Base-by-base conservation (phyloP, 2,797 vertebrate genomes). In the Chiloscyllium punctatum region DNA sequence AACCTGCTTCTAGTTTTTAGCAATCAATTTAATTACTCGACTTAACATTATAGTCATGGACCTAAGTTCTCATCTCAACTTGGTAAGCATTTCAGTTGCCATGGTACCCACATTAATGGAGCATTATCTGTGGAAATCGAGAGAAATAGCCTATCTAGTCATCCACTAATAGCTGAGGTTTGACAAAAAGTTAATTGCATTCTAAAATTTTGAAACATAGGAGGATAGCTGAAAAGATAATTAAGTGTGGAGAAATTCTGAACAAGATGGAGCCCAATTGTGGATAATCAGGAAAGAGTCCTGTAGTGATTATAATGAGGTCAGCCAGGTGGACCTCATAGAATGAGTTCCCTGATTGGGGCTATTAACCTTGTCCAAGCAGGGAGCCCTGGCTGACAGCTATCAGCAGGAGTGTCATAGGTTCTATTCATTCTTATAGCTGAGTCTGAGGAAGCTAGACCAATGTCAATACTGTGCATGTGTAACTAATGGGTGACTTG, bases 21-120 rank as follows among this genome's bases (percentile, higher is more conserved):
- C 21, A 42, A 69, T 69, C 66, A 71, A 21, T 91, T 91, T 37
- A 94, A 21, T 68, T 66, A 92, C 33, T 37, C n/a, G 0, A 23
- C 11, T 42, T 3, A 37, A 62, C 21, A 11, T 30, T 7, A 66
- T 33, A 91, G 30, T 68, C 13, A 18, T 0, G 23, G n/a, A 27
- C 33, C 53, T 66, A 2, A 25, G 62, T 33, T 25, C n/a, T n/a
- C 66, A 6, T 21, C 33, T 57, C 62, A 37, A 23, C 2, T 62
- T 37, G 90, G 1, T 27, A 23, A 68, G 62, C 9, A 94, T 37
- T 68, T 71, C 91, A 68, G 91, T 94, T 94, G 66, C 88, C 88
- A 91, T 91, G 88, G 57, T n/a, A 57, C 30, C n/a, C 30, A 91
- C 62, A 91, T 18, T 91, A 91, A 62, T 69, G 91, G 18, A 88